Base-by-base conservation (phyloP, 2,888 invertebrate species). In the Andricus curvator region DNA sequence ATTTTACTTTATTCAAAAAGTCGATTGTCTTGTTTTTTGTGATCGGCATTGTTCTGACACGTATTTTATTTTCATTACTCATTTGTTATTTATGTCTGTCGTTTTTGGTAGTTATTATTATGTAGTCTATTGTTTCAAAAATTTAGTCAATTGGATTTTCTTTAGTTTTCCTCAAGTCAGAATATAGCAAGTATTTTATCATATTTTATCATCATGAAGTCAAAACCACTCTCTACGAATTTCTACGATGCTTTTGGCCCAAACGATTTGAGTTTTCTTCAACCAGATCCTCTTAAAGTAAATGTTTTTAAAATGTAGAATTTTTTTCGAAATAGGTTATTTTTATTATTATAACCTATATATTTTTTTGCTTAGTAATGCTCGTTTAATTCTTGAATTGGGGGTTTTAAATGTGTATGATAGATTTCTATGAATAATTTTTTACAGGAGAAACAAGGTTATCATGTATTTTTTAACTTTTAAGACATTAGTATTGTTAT, bases 1-100 rank as follows among this genome's bases (percentile, higher is more conserved):
- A 13, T 62, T 78, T 78, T 65, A 60, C 68, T 81, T 76, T 79
- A 81, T 81, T 68, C 56, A 60, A 33, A 74, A 74, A 84, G 80
- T 85, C 77, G 62, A 78, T 76, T 82, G 66, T 83, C 82, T 65
- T 78, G 77, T 80, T 44, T 62, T 77, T 33, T 79, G 79, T 25
- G 5, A 15, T 76, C 22, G n/a, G 22, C 66, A 76, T 78, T 83
- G 66, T 82, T 80, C 84, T 66, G 66, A n/a, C 77, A 64, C 67
- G 20, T 51, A 5, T 60, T 79, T 79, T 78, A 67, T 64, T 13
- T 33, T 48, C 17, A 76, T 74, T 44, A 44, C 17, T 64, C 44
- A 48, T 15, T 77, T 78, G 17, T 77, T 25, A 67, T 13, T 25
- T 78, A 17, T 6, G 17, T 17, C 37, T 22, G 11, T 77, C 4